Evolutionary conservation across 2,113 vertebrate genomes (phyloP), one percentile per base, ranked within the genome.

Genomic region (Polypterus bichir): DNA sequence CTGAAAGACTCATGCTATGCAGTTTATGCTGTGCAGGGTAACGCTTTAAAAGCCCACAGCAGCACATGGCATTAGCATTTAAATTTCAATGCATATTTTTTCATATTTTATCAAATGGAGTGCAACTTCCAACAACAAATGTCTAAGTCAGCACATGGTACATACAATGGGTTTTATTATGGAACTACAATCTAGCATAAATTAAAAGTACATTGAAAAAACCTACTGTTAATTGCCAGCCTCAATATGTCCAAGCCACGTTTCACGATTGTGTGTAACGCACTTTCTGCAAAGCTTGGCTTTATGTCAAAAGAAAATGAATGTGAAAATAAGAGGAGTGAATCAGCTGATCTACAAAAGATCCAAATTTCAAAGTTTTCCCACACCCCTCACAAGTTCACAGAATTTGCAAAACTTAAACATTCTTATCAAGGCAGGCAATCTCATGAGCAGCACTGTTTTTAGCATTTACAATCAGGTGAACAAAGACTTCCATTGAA

Each of bases 201-300:
- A 71, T 70, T 69, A 70, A 47, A 49, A 64, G 57, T 55, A 68
- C 72, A 73, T 71, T 71, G 57, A 63, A 67, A 72, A 65, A 66
- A 67, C 65, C 65, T 73, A 61, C 62, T 61, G 56, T 77, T 72
- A 80, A 79, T 69, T 61, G 67, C 68, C 62, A 51, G 62, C 61
- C 66, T 63, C 61, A 75, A 72, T 71, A 68, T 72, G 71, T 73
- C 73, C 77, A 82, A 78, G 77, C 78, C 76, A 77, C 63, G 4
- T 82, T 80, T 75, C 72, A 66, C 64, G 68, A 70, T 70, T 83
- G 79, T 77, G 70, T 80, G 71, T 73, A 64, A 72, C 65, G 68
- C 72, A 79, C 65, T 78, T 85, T 81, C 73, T 76, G 77, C 79
- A 76, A 81, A 78, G 71, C 69, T 11, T 76, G 73, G 69, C 71